Conservation (phyloP, 37 sponge, comb jelly and placozoan species). For the Hormiphora californensis region DNA sequence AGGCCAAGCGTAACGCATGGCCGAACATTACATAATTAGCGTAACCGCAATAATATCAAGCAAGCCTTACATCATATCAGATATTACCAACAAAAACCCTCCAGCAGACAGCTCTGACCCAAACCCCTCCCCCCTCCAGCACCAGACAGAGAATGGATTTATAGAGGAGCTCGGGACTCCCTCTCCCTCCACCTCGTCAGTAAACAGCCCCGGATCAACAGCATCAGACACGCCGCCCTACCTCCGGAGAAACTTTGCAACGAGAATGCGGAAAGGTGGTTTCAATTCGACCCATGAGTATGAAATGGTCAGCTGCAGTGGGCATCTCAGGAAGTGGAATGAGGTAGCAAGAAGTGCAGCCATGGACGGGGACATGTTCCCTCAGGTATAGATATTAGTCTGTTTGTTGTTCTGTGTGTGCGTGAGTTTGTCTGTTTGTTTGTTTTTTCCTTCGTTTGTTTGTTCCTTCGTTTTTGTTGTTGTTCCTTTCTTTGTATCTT, state of each 20-base stretch:
- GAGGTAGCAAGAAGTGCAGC: background rate
- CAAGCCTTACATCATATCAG: too few relatives aligned
- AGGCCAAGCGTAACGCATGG: too few relatives aligned
- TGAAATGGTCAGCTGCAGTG: slow-evolving; percentile 27
- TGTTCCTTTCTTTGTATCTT: too few relatives aligned
- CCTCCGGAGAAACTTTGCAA: slow-evolving; percentile 5
- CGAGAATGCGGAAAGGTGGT: background rate
- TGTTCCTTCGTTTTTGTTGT: too few relatives aligned
- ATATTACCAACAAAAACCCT: too few relatives aligned
- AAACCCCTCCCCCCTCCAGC: background rate
- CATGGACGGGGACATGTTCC: background rate
- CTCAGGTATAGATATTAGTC: too few relatives aligned
- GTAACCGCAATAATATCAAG: too few relatives aligned
- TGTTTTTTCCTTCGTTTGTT: too few relatives aligned
- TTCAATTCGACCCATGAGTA: background rate
- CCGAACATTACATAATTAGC: too few relatives aligned
- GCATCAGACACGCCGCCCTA: slow-evolving; percentile 2
- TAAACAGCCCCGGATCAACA: slow-evolving; percentile 2
- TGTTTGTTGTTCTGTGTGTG: too few relatives aligned
- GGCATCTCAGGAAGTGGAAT: slow-evolving; percentile 6
- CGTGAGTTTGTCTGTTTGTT: too few relatives aligned
- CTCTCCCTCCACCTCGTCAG: background rate
- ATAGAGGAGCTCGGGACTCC: slow-evolving; percentile 29
- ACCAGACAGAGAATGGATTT: slow-evolving; percentile 5
- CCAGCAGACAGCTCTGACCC: background rate